These are phyloP conservation scores for Pitta sordida DNA, from an alignment of 2,113 vertebrate genomes.

Conservation along the genomic window DNA sequence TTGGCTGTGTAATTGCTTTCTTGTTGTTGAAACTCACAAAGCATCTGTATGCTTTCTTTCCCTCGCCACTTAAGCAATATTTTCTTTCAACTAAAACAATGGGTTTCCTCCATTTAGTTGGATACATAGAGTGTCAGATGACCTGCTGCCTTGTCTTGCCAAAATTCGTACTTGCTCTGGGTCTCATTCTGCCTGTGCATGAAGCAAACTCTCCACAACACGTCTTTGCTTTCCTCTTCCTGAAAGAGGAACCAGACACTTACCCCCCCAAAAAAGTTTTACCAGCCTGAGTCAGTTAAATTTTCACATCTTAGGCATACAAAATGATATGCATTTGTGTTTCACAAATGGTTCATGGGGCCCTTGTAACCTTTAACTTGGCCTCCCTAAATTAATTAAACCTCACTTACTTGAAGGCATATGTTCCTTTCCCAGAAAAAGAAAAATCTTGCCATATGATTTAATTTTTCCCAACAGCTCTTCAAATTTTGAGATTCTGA, in stretches of 20 bases:
- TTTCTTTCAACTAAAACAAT: neutral
- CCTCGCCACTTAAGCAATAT: neutral
- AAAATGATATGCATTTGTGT: rapidly evolving
- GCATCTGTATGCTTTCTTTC: neutral
- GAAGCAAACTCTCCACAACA: neutral
- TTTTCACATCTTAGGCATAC: neutral
- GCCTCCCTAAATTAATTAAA: neutral
- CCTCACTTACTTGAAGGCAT: neutral
- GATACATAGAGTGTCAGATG: neutral
- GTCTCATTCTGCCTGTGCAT: neutral
- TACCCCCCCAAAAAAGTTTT: neutral
- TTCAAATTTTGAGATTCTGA: neutral
- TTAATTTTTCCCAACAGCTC: neutral
- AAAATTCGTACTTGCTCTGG: neutral
- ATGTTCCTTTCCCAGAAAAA: neutral
- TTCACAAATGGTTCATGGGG: neutral
- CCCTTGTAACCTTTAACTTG: neutral
- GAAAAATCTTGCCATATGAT: neutral
- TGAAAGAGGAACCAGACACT: neutral
- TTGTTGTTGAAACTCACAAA: neutral
- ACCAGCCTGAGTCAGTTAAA: neutral
- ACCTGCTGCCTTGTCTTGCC: neutral
- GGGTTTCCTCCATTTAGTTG: neutral
- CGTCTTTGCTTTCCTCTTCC: neutral
- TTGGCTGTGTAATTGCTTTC: neutral